A percentile compares a stretch with the other conserved stretches of the same genome.
Conservation (phyloP, 2,113 vertebrate species). For the Balaeniceps rex region DNA sequence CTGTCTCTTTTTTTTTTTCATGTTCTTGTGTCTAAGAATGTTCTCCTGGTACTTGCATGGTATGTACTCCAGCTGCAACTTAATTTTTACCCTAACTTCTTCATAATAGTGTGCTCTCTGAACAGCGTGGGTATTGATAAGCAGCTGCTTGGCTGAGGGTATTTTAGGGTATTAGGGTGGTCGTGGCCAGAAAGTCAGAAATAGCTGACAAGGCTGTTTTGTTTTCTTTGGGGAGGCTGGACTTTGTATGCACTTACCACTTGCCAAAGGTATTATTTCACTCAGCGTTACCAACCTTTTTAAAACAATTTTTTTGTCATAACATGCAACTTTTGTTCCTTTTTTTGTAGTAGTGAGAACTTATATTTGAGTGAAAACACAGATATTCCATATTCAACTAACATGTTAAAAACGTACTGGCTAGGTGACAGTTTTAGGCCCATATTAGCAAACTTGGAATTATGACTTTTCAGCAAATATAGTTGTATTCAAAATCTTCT, state of each 20-base stretch:
- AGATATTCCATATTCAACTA: neutral
- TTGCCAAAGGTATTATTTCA: neutral
- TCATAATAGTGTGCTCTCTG: neutral
- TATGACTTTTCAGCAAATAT: neutral
- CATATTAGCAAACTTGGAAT: neutral
- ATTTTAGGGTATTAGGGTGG: neutral
- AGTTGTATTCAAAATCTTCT: neutral
- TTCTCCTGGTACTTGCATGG: slow-evolving; percentile 18
- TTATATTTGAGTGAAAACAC: neutral
- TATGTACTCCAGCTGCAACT: slow-evolving; percentile 28
- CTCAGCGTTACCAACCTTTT: neutral
- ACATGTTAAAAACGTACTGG: neutral
- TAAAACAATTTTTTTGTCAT: neutral
- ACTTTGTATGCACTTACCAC: neutral
- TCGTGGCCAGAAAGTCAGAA: neutral
- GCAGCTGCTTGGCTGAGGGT: neutral
- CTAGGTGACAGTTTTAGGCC: neutral
- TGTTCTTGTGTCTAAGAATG: slow-evolving; percentile 43
- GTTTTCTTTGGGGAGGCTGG: neutral
- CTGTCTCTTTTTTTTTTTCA: neutral
- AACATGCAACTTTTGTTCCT: neutral
- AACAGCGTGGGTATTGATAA: neutral
- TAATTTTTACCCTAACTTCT: neutral
- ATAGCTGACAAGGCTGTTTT: neutral
- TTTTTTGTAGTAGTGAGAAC: neutral